Evolutionary conservation across 2,797 vertebrate genomes (phyloP).

Genomic region (Lindbergichthys nudifrons): DNA sequence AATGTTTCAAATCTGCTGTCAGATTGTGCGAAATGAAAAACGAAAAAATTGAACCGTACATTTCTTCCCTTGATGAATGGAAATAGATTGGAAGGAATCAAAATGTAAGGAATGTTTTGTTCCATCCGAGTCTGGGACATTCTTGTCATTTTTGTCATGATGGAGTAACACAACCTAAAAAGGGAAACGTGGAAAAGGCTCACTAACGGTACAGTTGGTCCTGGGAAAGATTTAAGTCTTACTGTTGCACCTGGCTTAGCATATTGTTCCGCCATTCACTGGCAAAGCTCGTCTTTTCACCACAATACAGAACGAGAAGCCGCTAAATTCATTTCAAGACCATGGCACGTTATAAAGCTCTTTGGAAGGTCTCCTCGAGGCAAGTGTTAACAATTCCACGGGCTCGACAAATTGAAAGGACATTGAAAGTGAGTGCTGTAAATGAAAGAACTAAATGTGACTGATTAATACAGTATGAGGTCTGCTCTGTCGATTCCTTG

Average conservation of each 20-base stretch:
- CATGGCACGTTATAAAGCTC: conserved; percentile 67
- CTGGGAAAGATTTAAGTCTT: conserved; percentile 45
- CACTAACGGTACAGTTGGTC: conserved; percentile 47
- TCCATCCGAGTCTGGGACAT: conserved; percentile 64
- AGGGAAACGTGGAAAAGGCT: conserved; percentile 50
- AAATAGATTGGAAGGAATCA: conserved; percentile 50
- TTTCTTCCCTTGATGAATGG: conserved; percentile 53
- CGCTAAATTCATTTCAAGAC: conserved; percentile 75
- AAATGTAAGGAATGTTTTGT: conserved; percentile 60
- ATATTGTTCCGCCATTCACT: conserved; percentile 62
- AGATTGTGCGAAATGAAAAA: conserved; percentile 25
- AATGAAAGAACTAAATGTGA: conserved; percentile 67
- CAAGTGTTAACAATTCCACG: conserved; percentile 75
- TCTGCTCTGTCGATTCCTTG: conserved; percentile 44
- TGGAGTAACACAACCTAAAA: conserved; percentile 51
- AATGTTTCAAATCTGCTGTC: conserved; percentile 27
- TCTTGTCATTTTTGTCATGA: conserved; percentile 59
- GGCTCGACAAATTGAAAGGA: conserved; percentile 56
- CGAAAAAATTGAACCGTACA: conserved; percentile 16
- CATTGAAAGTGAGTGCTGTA: conserved; percentile 44
- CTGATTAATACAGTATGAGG: conserved; percentile 69
- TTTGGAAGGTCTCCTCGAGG: conserved; percentile 55
- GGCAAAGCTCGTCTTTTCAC: conserved; percentile 61
- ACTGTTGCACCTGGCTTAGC: conserved; percentile 64
- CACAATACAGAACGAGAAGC: conserved; percentile 66